Base-by-base conservation (phyloP, 2,797 vertebrate species). In the Poliocrania exsul region DNA sequence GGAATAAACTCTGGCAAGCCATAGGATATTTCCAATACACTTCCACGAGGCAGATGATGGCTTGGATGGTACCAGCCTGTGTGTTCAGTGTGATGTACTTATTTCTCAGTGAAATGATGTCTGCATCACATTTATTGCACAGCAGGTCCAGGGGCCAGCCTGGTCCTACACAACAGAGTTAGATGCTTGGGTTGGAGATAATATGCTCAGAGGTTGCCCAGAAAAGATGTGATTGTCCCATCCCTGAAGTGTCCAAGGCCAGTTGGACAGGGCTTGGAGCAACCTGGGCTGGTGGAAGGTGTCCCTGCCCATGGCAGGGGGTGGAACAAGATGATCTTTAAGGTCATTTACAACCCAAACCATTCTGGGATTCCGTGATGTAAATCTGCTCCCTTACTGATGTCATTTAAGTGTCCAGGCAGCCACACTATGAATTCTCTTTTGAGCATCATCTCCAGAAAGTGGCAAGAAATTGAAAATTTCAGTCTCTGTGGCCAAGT, bases 1-100 rank as follows among this genome's bases (percentile, higher is more conserved):
- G 16, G 49, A 56, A 66, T 11, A 13, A 66, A 15, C 33, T 16
- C 28, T 44, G 77, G 38, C 26, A 28, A 69, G 26, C 28, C 42
- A 5, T 17, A 16, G 54, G 20, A 4, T 49, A 6, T 40, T 56
- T 54, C n/a, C 31, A 5, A 29, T 14, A 0, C 4, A 1, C 33
- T 49, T 3, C 24, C 57, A 3, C 12, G 71, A 42, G 38, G 31
- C 10, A 72, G 44, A 13, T 62, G 77, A 3, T 33, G 65, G 17
- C 56, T 73, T 0, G 0, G 28, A 10, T 21, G 28, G 8, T 18
- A 15, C 17, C 2, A 47, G 38, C 5, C 40, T 16, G 47, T 28
- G 42, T 54, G 25, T 16, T 26, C 4, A 38, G 10, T 14, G 81
- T 31, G 49, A 46, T 8, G 13, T 10, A 14, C 11, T n/a, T n/a